Evolutionary conservation across 2,888 invertebrate species (phyloP).

Genomic region (Petrolisthes manimaculis): DNA sequence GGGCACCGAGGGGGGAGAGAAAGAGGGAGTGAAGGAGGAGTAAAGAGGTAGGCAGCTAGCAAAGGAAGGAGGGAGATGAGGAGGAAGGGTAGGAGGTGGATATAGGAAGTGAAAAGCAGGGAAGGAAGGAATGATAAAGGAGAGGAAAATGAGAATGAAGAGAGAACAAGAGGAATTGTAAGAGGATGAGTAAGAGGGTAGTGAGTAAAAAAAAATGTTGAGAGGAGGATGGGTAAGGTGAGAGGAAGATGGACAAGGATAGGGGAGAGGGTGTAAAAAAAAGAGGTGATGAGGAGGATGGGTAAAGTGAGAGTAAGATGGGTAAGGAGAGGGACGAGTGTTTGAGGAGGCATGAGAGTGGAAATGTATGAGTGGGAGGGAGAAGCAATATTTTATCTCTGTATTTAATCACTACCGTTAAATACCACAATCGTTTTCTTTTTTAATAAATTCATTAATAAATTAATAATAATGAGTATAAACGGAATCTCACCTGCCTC

Average conservation of each 20-base stretch:
- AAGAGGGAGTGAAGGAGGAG: background rate
- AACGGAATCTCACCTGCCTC: too few relatives aligned
- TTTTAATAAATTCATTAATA: too few relatives aligned
- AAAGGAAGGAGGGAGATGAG: background rate
- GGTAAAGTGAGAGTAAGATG: background rate
- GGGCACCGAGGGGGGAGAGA: background rate
- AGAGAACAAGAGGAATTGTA: background rate
- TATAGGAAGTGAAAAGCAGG: background rate
- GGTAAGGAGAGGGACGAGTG: slow-evolving; percentile 1
- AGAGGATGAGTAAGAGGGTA: background rate
- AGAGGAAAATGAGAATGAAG: too few relatives aligned
- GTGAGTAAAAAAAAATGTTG: too few relatives aligned
- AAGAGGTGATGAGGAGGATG: background rate
- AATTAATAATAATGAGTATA: too few relatives aligned
- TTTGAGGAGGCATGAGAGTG: background rate
- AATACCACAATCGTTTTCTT: too few relatives aligned
- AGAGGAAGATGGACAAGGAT: background rate
- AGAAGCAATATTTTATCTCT: too few relatives aligned
- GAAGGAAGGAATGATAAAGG: background rate
- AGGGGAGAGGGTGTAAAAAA: background rate
- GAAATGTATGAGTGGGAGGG: slow-evolving; percentile 6
- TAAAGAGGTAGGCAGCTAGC: background rate
- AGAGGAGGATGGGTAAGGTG: background rate
- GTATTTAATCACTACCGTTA: too few relatives aligned
- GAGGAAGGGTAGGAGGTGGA: background rate